Conservation (phyloP, 2,113 vertebrate species). For the Pipra filicauda region DNA sequence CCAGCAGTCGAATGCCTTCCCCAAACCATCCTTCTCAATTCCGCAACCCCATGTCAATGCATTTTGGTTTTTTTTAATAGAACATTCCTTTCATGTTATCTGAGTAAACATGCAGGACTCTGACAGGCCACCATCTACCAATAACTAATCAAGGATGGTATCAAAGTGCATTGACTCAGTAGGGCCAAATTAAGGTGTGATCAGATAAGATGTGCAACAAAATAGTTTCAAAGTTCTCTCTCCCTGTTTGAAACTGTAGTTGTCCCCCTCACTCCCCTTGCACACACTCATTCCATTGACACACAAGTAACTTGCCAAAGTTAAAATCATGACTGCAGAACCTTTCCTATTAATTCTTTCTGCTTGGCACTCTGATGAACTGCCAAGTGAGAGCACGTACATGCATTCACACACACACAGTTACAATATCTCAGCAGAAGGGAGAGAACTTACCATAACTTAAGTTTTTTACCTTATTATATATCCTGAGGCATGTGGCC, state of each 20-base stretch:
- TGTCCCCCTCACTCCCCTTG: neutral
- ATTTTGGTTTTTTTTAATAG: neutral
- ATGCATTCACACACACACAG: neutral
- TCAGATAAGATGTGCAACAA: neutral
- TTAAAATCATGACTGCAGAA: neutral
- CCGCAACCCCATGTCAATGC: neutral
- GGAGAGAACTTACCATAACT: neutral
- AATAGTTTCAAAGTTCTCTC: neutral
- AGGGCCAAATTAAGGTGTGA: neutral
- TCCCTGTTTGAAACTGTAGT: neutral
- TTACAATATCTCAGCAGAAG: neutral
- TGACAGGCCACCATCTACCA: neutral
- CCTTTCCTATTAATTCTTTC: neutral
- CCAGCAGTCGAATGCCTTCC: neutral
- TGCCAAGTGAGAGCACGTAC: rapidly evolving
- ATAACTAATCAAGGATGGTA: neutral
- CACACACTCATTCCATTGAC: neutral
- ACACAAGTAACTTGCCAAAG: neutral
- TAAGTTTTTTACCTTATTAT: neutral
- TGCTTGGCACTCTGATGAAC: neutral
- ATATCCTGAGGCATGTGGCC: neutral
- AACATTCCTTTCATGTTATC: neutral
- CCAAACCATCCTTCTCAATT: neutral
- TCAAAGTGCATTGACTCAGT: neutral
- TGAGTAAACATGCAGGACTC: neutral